Conservation (phyloP, 2,888 invertebrate genomes). For the Ormyrus labotus region DNA sequence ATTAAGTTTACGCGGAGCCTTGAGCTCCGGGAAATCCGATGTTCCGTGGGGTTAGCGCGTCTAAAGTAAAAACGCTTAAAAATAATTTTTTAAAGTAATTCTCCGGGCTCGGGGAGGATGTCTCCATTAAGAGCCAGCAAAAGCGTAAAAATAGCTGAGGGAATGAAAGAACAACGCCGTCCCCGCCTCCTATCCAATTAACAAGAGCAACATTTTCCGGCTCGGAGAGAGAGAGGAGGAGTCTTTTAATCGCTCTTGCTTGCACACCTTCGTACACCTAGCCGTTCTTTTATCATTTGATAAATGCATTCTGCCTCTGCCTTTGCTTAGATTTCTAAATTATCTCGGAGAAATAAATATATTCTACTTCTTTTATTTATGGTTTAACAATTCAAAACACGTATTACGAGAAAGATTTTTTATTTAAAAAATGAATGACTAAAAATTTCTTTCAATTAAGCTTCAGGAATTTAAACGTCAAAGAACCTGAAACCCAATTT, state of each 20-base stretch:
- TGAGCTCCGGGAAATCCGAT: background rate
- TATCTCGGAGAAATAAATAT: no score
- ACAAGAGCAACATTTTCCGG: slow-evolving; percentile 36
- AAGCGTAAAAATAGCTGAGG: slow-evolving; percentile 15
- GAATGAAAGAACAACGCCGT: slow-evolving; percentile 31
- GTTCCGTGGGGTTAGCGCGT: background rate
- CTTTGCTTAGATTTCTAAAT: no score
- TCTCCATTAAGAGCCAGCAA: slow-evolving; percentile 28
- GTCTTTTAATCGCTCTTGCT: slow-evolving; percentile 1
- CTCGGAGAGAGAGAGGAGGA: background rate
- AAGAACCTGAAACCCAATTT: no score
- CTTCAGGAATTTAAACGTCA: no score
- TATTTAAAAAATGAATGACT: no score
- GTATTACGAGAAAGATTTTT: no score
- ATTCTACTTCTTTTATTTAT: no score
- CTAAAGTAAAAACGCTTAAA: background rate
- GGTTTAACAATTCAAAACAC: no score
- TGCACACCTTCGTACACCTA: background rate
- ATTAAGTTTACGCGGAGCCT: background rate
- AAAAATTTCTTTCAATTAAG: no score
- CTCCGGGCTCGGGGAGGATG: background rate
- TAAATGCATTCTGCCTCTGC: slow-evolving; percentile 19
- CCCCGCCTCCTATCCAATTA: slow-evolving; percentile 24
- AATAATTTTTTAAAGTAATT: background rate
- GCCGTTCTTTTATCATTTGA: slow-evolving; percentile 2